These are phyloP conservation scores for Pseudomyrmex gracilis DNA, from an alignment of 1,140 invertebrate genomes.

Conservation along the genomic window DNA sequence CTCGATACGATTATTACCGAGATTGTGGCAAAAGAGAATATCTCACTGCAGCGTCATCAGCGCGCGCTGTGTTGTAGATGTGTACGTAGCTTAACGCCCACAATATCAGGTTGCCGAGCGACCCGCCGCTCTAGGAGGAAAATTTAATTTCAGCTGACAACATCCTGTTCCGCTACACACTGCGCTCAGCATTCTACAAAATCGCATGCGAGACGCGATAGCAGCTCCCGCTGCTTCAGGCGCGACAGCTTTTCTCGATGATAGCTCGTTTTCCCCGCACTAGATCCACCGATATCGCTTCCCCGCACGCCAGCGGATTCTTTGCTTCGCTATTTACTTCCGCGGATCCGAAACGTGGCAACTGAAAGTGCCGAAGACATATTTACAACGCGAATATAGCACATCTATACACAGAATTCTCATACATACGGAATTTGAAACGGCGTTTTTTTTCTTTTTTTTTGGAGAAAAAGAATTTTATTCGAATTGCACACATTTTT, in stretches of 20 bases:
- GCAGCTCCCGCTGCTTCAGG: constrained; percentile 45
- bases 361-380: constrained; percentile 19
- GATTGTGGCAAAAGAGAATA: constrained; percentile 43
- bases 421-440: neutral
- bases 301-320: constrained; percentile 25
- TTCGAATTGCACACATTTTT: neutral
- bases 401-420: neutral
- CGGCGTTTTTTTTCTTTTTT: neutral
- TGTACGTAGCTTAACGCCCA: constrained; percentile 75
- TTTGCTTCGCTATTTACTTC: constrained; percentile 41
- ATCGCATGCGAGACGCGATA: constrained; percentile 70
- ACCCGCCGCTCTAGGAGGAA: constrained; percentile 72
- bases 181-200: constrained; percentile 74
- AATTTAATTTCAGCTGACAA: constrained; percentile 77
- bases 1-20: constrained; percentile 2
- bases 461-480: too few species aligned
- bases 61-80: constrained; percentile 57
- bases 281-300: constrained; percentile 51
- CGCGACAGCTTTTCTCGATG: constrained; percentile 62
- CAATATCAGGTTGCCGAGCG: constrained; percentile 73
- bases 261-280: constrained; percentile 53
- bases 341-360: constrained; percentile 20
- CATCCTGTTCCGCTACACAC: constrained; percentile 75
- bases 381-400: neutral
- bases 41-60: constrained; percentile 41